Base-by-base conservation (phyloP, 2,888 invertebrate genomes). In the Thereva unica region DNA sequence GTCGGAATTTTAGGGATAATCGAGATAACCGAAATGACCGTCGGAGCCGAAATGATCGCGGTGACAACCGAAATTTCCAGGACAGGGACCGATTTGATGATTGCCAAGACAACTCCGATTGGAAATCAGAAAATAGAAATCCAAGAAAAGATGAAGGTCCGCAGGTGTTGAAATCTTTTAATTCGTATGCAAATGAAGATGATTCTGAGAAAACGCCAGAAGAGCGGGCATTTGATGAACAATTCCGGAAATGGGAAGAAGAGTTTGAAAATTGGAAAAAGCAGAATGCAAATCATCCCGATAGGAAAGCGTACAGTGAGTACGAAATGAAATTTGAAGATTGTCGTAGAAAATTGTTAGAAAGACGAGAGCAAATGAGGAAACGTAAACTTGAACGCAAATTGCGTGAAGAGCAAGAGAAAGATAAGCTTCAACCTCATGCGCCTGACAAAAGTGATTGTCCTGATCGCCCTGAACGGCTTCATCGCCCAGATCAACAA, bases 191-290 rank as follows among this genome's bases (percentile, higher is more conserved):
- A 10, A 45, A 8, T n/a, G 10, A 50, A 6, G 42, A 42, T 34
- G 6, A 41, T 7, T 37, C 23, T 35, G 52, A 63, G 4, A 68
- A 68, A 56, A 67, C 70, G 2, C 67, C 68, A 41, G 92, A 93
- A 74, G 93, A 95, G 79, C 88, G 88, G 78, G 88, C 89, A 68
- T 96, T 96, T 81, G 92, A 93, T 76, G 87, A 89, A 69, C 92
- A 95, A 78, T 95, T 95, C 78, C 86, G 88, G 74, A 89, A 92
- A 76, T 96, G 95, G 95, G 94, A 95, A 80, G 87, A 91, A 72
- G 92, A 95, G 78, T 95, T 95, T 78, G 89, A 91, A 74, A 90
- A 90, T 74, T 96, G 96, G 96, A 92, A 92, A 77, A 87, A 88
- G 70, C 92, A 94, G 75, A 96, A 96, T 82, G 89, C 89, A 42